These are phyloP conservation scores for Pristiophorus japonicus DNA, from an alignment of 2,113 vertebrate species.

Conservation along the genomic window DNA sequence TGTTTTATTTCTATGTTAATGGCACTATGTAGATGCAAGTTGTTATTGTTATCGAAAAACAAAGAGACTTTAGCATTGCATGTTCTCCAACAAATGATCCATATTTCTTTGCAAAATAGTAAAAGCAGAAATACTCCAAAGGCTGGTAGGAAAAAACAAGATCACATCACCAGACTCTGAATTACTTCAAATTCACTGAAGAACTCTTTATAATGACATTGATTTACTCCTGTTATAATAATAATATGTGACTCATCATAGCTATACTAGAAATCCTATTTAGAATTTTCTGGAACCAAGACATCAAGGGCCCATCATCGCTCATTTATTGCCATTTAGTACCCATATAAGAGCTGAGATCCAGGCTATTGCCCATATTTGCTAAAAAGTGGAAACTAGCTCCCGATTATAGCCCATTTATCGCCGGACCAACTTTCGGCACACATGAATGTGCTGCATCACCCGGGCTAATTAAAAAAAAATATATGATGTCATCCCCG, in stretches of 20 bases:
- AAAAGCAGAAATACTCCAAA: neutral
- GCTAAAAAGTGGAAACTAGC: too few species aligned
- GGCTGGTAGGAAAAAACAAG: constrained; percentile 8
- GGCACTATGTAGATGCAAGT: neutral
- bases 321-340: too few species aligned
- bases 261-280: neutral
- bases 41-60: neutral
- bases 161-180: neutral
- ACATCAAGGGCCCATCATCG: too few species aligned
- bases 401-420: too few species aligned
- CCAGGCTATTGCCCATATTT: too few species aligned
- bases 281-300: neutral
- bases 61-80: neutral
- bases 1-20: neutral
- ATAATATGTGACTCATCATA: neutral
- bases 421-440: too few species aligned
- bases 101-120: neutral
- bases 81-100: neutral
- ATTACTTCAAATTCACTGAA: neutral
- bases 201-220: constrained; percentile 10
- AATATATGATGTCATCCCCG: too few species aligned
- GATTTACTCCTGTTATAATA: constrained; percentile 10
- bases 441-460: too few species aligned
- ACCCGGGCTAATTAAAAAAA: too few species aligned
- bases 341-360: too few species aligned